phyloP scores from a whole-genome alignment of 2,797 vertebrate species.

The Girardinus metallicus region DNA sequence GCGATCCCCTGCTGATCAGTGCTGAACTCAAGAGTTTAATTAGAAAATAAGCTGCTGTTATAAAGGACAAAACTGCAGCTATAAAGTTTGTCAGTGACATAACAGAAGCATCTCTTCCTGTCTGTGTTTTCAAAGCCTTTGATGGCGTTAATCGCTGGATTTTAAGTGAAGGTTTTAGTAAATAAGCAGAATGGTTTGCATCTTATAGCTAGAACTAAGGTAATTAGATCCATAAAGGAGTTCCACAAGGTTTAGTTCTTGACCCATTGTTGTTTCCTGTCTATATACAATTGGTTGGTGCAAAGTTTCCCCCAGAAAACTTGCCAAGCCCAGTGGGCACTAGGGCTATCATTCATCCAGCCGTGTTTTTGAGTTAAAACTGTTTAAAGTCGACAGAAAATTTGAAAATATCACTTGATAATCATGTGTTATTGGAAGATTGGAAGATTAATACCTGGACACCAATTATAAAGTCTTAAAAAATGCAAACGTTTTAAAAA shows the following conservation, averaged over 20 bases:
- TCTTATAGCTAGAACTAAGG: not conserved
- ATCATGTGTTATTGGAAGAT: no score
- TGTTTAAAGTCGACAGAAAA: no score
- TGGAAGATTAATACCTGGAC: no score
- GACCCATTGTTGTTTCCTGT: not conserved
- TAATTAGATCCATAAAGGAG: not conserved
- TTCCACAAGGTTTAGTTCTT: not conserved
- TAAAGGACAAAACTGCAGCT: not conserved
- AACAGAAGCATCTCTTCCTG: not conserved
- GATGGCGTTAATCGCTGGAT: not conserved
- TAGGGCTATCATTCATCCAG: no score
- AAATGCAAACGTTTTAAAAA: no score
- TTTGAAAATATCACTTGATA: no score
- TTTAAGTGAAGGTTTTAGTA: not conserved
- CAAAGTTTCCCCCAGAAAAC: no score
- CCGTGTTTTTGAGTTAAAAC: no score
- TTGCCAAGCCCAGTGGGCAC: no score
- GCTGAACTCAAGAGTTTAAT: not conserved
- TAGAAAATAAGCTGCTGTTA: not conserved
- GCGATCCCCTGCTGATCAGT: constrained; percentile 3
- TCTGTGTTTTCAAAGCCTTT: not conserved
- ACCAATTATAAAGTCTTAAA: no score
- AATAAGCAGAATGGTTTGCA: not conserved
- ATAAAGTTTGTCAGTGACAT: not conserved
- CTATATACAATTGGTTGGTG: not conserved